These are phyloP conservation scores for Bellardia bayeri DNA, from an alignment of 2,888 invertebrate species.

Conservation along the genomic window DNA sequence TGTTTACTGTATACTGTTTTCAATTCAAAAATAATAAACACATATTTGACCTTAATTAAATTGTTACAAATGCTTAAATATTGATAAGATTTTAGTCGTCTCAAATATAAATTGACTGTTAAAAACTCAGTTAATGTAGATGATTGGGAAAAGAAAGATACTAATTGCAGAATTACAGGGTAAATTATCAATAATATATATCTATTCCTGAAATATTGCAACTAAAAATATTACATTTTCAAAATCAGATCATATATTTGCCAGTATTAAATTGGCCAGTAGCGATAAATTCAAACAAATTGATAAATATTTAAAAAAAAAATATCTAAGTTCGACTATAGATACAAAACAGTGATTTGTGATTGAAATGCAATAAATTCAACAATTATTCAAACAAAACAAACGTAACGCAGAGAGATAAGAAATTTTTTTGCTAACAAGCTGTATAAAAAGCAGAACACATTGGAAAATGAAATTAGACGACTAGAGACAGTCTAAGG, in stretches of 20 bases:
- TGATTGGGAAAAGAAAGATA: too few relatives aligned
- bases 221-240: not conserved
- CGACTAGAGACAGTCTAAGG: constrained; percentile 25
- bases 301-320: not conserved
- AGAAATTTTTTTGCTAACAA: constrained; percentile 8
- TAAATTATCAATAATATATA: not conserved
- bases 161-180: not conserved
- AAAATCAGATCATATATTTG: constrained; percentile 38
- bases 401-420: constrained; percentile 38
- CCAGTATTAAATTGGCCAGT: constrained; percentile 1
- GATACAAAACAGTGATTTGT: constrained; percentile 44
- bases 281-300: constrained; percentile 37
- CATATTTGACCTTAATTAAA: too few relatives aligned
- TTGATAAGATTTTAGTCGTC: too few relatives aligned
- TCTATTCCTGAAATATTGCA: not conserved
- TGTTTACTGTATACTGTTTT: too few relatives aligned
- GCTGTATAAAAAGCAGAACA: constrained; percentile 56
- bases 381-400: not conserved
- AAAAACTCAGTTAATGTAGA: too few relatives aligned
- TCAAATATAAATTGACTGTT: too few relatives aligned
- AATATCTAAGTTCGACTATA: not conserved
- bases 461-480: constrained; percentile 15
- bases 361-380: constrained; percentile 18
- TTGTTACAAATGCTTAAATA: too few relatives aligned
- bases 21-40: too few relatives aligned